These are phyloP conservation scores for Hypomecis punctinalis DNA, from an alignment of 2,888 invertebrate genomes.

Conservation along the genomic window DNA sequence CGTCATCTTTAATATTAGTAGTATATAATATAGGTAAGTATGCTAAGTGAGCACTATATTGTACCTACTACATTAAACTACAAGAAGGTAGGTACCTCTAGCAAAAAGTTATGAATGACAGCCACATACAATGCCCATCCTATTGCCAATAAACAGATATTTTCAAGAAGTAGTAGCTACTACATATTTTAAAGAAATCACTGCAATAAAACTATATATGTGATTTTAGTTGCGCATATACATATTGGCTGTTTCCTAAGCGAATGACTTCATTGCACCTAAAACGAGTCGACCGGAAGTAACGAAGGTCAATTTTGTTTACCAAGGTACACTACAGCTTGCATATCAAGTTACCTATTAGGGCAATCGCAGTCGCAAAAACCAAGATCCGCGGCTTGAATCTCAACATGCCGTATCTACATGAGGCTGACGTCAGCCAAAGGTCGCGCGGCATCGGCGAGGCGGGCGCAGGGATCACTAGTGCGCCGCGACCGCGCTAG, in stretches of 20 bases:
- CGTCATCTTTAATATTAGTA: constrained; percentile 21
- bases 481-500: constrained; percentile 73
- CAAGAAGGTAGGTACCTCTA: not conserved
- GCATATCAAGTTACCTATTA: constrained; percentile 54
- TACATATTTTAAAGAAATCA: not conserved
- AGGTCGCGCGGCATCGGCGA: constrained; percentile 74
- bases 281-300: constrained; percentile 32
- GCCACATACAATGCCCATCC: too few species aligned
- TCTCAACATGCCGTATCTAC: constrained; percentile 69
- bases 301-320: constrained; percentile 66
- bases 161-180: too few species aligned
- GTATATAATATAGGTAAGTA: not conserved
- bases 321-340: constrained; percentile 44
- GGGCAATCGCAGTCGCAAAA: constrained; percentile 66
- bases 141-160: too few species aligned
- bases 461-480: constrained; percentile 72
- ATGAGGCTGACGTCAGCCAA: constrained; percentile 75
- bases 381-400: constrained; percentile 68
- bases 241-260: constrained; percentile 24
- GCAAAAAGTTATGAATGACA: too few species aligned
- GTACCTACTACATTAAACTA: not conserved
- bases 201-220: not conserved
- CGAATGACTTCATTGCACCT: constrained; percentile 28
- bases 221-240: not conserved
- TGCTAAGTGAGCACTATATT: not conserved